phyloP scores from a whole-genome alignment of 92 coral and sea anemone species.

The Phymanthus crucifer region DNA sequence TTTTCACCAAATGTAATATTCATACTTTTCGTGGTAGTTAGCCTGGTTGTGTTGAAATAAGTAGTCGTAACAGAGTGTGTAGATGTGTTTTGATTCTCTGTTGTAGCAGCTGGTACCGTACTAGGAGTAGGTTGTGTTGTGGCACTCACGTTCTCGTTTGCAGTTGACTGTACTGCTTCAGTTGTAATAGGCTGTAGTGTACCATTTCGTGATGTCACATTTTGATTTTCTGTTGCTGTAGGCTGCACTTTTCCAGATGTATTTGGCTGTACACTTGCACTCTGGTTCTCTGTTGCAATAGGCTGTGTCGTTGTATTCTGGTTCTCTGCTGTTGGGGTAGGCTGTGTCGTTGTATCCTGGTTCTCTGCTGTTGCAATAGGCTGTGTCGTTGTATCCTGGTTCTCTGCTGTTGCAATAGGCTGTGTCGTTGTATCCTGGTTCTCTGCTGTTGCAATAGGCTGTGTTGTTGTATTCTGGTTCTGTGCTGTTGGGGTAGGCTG shows the following conservation, averaged over 20 bases:
- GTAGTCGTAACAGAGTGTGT: neutral
- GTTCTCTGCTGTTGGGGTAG: neutral
- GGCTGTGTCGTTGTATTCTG: constrained; percentile 1
- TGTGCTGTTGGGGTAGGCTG: neutral
- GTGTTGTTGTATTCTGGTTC: neutral
- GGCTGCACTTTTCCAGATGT: no score
- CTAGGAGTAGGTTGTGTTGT: no score
- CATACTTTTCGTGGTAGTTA: no score
- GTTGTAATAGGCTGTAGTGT: no score
- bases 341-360: neutral
- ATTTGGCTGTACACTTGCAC: neutral
- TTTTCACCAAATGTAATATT: no score
- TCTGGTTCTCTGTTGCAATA: neutral
- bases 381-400: constrained; percentile 4
- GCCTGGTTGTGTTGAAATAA: no score
- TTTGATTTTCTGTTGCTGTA: no score
- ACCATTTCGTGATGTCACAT: no score
- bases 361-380: neutral
- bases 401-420: neutral
- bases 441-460: neutral
- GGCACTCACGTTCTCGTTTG: no score
- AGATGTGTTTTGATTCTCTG: neutral
- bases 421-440: constrained; percentile 1
- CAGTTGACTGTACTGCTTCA: no score
- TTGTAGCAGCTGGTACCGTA: no score